These are phyloP conservation scores for Delichon dasypus DNA, from an alignment of 2,797 vertebrate species.

Conservation along the genomic window DNA sequence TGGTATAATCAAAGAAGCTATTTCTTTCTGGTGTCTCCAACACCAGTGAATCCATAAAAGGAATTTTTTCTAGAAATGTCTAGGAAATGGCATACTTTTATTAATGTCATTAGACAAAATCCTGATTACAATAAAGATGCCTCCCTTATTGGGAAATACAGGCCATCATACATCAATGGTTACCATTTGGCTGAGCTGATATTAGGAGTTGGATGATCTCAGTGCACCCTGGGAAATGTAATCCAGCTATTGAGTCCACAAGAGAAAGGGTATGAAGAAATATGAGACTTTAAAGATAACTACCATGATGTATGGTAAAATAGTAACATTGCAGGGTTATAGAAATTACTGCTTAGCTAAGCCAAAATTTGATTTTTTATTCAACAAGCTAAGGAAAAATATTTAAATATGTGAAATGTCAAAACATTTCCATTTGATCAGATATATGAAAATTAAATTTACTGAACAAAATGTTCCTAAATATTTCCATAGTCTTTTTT, in stretches of 20 bases:
- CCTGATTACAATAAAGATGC: background rate
- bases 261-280: background rate
- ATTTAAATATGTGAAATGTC: constrained; percentile 15
- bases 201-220: background rate
- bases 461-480: background rate
- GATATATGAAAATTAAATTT: constrained; percentile 44
- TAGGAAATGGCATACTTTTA: background rate
- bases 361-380: constrained; percentile 24
- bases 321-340: background rate
- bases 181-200: background rate
- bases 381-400: background rate
- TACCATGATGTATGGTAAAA: background rate
- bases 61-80: background rate
- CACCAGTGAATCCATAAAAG: background rate
- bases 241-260: background rate
- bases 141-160: background rate
- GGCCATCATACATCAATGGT: rapidly evolving
- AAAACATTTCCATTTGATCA: constrained; percentile 42
- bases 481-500: background rate
- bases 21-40: background rate
- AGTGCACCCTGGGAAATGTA: background rate
- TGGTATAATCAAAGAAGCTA: background rate
- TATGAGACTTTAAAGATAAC: background rate
- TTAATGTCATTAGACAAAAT: background rate
- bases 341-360: background rate